These are phyloP conservation scores for Myocastor coypus DNA, from an alignment of 2,113 vertebrate genomes.

Conservation along the genomic window DNA sequence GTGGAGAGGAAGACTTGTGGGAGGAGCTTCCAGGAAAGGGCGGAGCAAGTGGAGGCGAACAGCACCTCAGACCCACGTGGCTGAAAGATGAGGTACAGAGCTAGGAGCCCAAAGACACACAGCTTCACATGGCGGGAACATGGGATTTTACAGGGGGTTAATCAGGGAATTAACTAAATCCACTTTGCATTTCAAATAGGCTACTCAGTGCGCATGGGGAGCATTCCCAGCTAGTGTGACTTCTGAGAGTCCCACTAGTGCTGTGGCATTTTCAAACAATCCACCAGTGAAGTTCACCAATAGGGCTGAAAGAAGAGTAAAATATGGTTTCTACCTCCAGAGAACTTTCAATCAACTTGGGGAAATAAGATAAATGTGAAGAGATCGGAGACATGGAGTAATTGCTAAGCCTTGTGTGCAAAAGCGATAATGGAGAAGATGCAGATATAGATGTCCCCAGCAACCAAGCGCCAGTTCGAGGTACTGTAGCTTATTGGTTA, in stretches of 20 bases:
- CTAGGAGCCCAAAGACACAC: rapidly evolving
- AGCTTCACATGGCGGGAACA: neutral
- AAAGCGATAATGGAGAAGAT: neutral
- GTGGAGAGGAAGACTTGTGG: neutral
- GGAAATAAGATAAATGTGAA: neutral
- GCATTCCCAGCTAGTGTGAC: neutral
- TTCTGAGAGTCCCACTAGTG: neutral
- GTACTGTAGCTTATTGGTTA: neutral
- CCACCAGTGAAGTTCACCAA: neutral
- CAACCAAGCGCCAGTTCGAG: neutral
- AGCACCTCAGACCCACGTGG: neutral
- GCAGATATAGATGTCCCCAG: neutral
- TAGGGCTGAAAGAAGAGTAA: neutral
- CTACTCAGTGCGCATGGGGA: neutral
- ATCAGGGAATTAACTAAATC: conserved; percentile 21
- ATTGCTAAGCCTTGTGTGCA: neutral
- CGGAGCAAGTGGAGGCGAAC: neutral
- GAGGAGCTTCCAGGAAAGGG: neutral
- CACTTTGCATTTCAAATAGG: neutral
- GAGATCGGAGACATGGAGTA: neutral
- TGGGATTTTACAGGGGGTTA: conserved; percentile 2
- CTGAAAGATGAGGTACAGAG: rapidly evolving
- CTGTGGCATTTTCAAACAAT: neutral
- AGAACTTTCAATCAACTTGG: neutral
- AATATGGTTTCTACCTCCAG: neutral